A percentile compares a stretch with the other conserved stretches of the same genome.
Evolutionary conservation across 2,113 vertebrate species (phyloP).

Genomic region (Pygoscelis adeliae): DNA sequence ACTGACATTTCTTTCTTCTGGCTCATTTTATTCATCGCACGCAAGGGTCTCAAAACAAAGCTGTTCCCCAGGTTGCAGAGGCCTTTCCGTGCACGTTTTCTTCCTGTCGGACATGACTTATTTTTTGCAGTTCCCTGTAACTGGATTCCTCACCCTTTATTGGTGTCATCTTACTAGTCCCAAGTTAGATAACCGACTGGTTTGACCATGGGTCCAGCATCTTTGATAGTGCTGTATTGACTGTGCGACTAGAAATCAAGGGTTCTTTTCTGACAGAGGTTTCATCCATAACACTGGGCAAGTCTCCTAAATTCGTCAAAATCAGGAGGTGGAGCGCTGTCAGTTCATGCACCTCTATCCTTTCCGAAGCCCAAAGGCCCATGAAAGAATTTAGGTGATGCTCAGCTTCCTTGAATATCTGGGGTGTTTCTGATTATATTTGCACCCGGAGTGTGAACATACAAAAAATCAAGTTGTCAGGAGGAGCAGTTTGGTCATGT

Average conservation of each 20-base stretch:
- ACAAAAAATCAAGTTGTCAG: neutral
- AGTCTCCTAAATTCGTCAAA: neutral
- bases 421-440: neutral
- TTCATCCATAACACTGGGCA: neutral
- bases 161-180: neutral
- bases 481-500: neutral
- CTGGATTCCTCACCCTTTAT: neutral
- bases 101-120: neutral
- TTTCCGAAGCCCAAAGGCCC: neutral
- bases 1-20: conserved; percentile 19
- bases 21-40: neutral
- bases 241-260: neutral
- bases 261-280: neutral
- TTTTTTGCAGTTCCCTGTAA: neutral
- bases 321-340: neutral
- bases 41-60: neutral
- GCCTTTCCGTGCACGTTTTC: neutral
- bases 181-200: rapidly evolving
- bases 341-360: neutral
- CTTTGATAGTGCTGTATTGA: rapidly evolving
- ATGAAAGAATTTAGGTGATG: neutral
- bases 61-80: neutral
- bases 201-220: rapidly evolving
- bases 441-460: neutral
- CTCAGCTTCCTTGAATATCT: neutral